These are phyloP conservation scores for Geopemphigus sp. DNA, from an alignment of 1,140 invertebrate genomes.

Conservation along the genomic window DNA sequence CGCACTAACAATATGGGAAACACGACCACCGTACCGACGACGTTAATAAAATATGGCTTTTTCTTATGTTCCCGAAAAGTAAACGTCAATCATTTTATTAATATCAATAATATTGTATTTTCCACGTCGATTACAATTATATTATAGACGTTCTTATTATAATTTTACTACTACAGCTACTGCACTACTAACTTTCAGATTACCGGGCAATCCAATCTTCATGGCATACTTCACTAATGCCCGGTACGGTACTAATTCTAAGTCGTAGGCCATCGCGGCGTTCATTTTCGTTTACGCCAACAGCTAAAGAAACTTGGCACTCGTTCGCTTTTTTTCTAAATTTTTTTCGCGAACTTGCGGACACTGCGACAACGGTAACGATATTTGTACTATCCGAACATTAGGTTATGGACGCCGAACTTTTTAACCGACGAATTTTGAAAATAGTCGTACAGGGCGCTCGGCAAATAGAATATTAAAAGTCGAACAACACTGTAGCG, in stretches of 20 bases:
- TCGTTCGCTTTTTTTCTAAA: no score
- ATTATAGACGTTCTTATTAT: background rate
- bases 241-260: background rate
- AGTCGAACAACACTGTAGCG: no score
- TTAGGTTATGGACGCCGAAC: conserved; percentile 7
- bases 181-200: background rate
- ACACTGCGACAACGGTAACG: background rate
- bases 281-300: background rate
- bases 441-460: background rate
- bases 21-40: no score
- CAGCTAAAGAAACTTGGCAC: no score
- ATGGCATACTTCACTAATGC: background rate
- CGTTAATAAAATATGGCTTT: no score
- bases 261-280: background rate
- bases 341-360: no score
- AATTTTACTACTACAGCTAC: background rate
- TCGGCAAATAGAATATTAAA: no score
- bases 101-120: background rate
- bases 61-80: no score
- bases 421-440: background rate
- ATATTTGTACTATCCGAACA: background rate
- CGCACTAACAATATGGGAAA: no score
- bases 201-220: background rate
- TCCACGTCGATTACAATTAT: background rate
- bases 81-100: no score